Evolutionary conservation across 2,113 vertebrate genomes (phyloP).

Genomic region (Oryzias javanicus): DNA sequence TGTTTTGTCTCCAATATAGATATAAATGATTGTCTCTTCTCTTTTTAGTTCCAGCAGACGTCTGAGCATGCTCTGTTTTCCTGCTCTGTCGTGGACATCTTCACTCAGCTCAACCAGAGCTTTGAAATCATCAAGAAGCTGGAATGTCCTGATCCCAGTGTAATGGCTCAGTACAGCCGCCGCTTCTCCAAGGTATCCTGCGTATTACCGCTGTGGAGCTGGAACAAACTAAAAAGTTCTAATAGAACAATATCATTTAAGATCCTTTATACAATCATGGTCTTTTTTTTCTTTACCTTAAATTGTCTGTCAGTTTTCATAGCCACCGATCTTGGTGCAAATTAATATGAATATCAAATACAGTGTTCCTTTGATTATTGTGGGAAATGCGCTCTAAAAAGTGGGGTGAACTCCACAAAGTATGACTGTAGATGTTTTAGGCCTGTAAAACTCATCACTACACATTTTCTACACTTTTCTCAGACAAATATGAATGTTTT

Average conservation of each 20-base stretch:
- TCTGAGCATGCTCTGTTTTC: slow-evolving; percentile 98
- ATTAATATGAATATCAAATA: too few species aligned
- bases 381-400: too few species aligned
- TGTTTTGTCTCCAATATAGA: background rate
- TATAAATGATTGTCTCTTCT: background rate
- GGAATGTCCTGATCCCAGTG: slow-evolving; percentile 91
- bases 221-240: background rate
- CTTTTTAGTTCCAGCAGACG: slow-evolving; percentile 92
- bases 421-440: too few species aligned
- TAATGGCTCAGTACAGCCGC: slow-evolving; percentile 92
- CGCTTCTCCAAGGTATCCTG: slow-evolving; percentile 91
- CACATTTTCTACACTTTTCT: too few species aligned
- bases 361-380: too few species aligned
- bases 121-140: slow-evolving; percentile 99
- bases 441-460: too few species aligned
- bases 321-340: too few species aligned
- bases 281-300: too few species aligned
- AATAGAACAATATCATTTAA: background rate
- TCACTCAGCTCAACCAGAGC: slow-evolving; percentile 99
- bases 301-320: too few species aligned
- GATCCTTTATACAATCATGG: too few species aligned
- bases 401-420: too few species aligned
- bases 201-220: background rate
- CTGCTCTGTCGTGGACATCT: slow-evolving; percentile 98
- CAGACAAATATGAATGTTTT: too few species aligned